phyloP scores from a whole-genome alignment of 2,888 invertebrate species.

The Plebejus argus region DNA sequence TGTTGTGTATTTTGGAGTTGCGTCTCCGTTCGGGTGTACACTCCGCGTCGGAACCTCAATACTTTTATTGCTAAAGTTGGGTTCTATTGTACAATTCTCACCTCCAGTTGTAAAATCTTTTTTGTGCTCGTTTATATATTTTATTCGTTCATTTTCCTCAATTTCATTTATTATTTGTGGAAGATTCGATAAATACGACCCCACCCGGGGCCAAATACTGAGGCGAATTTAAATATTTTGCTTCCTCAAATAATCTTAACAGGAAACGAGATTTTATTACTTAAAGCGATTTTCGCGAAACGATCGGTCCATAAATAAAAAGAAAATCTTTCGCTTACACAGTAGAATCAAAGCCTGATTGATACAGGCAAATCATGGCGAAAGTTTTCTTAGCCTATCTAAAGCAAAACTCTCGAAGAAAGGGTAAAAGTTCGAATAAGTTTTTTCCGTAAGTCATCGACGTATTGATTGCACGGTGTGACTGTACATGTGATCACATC shows the following conservation, averaged over 20 bases:
- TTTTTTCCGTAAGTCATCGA: background rate
- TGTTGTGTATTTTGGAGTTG: conserved; percentile 3
- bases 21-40: background rate
- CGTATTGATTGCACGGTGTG: background rate
- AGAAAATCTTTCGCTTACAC: background rate
- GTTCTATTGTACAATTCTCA: conserved; percentile 10
- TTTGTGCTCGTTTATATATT: conserved; percentile 1
- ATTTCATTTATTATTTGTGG: conserved; percentile 14
- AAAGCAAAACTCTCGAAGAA: conserved; percentile 3
- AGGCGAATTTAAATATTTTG: conserved; percentile 7
- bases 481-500: background rate
- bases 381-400: background rate
- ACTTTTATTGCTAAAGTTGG: conserved; percentile 6
- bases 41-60: background rate
- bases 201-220: background rate
- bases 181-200: conserved; percentile 16
- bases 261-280: conserved; percentile 12
- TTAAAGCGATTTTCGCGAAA: background rate
- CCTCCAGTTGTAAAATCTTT: conserved; percentile 11
- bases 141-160: conserved; percentile 15
- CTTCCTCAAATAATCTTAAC: conserved; percentile 12
- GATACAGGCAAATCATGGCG: conserved; percentile 1
- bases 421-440: conserved; percentile 1
- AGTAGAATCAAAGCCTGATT: background rate
- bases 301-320: background rate